Evolutionary conservation across 2,113 vertebrate genomes (phyloP), one percentile per base, ranked within the genome.

Genomic region (Okapia johnstoni): DNA sequence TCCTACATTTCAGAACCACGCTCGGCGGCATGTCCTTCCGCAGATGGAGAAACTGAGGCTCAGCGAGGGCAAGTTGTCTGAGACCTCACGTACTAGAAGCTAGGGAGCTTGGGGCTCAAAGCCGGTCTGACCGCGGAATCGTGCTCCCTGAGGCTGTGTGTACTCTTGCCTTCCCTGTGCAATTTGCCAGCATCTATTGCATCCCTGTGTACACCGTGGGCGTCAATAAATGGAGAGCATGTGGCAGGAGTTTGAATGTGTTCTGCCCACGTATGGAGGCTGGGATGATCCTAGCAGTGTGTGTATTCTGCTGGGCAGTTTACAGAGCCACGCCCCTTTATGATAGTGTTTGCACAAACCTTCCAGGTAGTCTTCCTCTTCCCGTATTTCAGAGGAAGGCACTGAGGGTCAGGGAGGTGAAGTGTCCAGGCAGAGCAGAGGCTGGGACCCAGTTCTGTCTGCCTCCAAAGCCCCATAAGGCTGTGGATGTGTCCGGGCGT

Each of bases 241-340:
- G 54, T 33, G 79, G 26, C 55, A 79, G 61, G 88, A 23, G 1
- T 50, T 63, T 15, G 57, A 12, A 6, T 55, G 33, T 48, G 63
- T 60, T 60, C 57, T 9, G 3, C 33, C 54, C 80, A 57, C 15
- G 1, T 19, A 85, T n/a, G 77, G 25, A 58, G 25, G 11, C 55
- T 15, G 0, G n/a, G 57, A 23, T 43, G 14, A 33, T 26, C 43
- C 50, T 33, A 16, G 15, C 0, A 4, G 33, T 6, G 12, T 46
- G 80, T 50, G 81, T 28, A 7, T 84, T 40, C 83, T 21, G 73
- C 36, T 7, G 26, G 1, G 12, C 30, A 1, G 8, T 28, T 55
- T 26, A 9, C n/a, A 46, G 55, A 80, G 77, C 46, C 96, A 88
- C 61, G 1, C 89, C 95, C 52, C 96, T 97, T 88, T 23, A 5